Evolutionary conservation across 2,888 invertebrate species (phyloP).

Genomic region (Cyrtodaria siliqua): DNA sequence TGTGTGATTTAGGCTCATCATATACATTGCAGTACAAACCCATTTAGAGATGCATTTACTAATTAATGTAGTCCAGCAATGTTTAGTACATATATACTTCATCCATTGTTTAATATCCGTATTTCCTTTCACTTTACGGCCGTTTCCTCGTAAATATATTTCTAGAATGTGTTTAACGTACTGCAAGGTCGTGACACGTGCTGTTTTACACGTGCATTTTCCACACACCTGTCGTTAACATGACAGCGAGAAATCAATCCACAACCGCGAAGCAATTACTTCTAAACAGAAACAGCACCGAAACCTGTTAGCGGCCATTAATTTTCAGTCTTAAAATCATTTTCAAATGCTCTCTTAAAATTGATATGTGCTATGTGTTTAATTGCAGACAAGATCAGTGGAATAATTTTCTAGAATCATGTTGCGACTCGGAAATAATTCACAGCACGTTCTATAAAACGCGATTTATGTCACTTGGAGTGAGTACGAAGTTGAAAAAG

Average conservation of each 20-base stretch:
- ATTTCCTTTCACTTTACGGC: slow-evolving; percentile 33
- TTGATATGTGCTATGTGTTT: slow-evolving; percentile 32
- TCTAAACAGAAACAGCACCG: slow-evolving; percentile 40
- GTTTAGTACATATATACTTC: too few species aligned
- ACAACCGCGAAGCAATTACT: slow-evolving; percentile 16
- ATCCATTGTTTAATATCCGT: slow-evolving; percentile 10
- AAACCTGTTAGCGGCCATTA: slow-evolving; percentile 55
- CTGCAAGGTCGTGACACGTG: slow-evolving; percentile 33
- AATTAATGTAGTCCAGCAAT: too few species aligned
- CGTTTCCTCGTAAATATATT: not conserved
- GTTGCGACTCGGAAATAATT: not conserved
- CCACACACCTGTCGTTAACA: slow-evolving; percentile 46
- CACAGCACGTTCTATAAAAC: slow-evolving; percentile 16
- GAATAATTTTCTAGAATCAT: too few species aligned
- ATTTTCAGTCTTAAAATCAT: slow-evolving; percentile 36
- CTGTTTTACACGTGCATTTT: slow-evolving; percentile 53
- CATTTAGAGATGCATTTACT: too few species aligned
- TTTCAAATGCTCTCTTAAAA: slow-evolving; percentile 53
- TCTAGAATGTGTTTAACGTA: slow-evolving; percentile 5
- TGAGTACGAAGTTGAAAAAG: not conserved
- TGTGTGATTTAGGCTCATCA: too few species aligned
- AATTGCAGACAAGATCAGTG: not conserved
- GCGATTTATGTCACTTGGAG: slow-evolving; percentile 17
- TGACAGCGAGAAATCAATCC: slow-evolving; percentile 18
- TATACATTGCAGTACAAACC: too few species aligned